These are phyloP conservation scores for Whitmania pigra DNA, from an alignment of 1,140 invertebrate genomes.

Conservation along the genomic window DNA sequence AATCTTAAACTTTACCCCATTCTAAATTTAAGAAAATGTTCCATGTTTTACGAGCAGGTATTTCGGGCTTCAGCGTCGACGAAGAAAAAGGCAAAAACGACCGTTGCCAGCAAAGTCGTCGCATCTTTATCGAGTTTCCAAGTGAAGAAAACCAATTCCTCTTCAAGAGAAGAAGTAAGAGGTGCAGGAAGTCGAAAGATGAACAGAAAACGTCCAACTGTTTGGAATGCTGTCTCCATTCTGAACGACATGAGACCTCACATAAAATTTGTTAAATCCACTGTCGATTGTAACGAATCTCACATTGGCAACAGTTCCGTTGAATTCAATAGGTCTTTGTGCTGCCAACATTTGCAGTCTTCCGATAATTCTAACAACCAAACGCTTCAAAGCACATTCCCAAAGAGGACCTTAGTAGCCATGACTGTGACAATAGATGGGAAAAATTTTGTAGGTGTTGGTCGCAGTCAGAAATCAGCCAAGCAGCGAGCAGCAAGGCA, in stretches of 20 bases:
- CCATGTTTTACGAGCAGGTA: too few species aligned
- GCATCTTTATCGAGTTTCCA: not conserved
- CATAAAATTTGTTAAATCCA: constrained; percentile 16
- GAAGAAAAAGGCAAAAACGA: not conserved
- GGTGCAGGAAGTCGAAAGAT: not conserved
- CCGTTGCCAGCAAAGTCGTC: not conserved
- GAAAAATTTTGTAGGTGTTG: constrained; percentile 6
- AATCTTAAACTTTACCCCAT: too few species aligned
- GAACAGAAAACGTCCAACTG: too few species aligned
- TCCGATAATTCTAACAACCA: not conserved
- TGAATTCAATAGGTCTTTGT: not conserved
- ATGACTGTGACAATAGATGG: constrained; percentile 18
- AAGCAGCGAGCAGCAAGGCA: constrained; percentile 14
- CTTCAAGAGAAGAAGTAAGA: not conserved
- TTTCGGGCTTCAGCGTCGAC: too few species aligned
- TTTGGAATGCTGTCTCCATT: constrained; percentile 17
- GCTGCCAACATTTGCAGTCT: too few species aligned
- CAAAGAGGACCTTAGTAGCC: not conserved
- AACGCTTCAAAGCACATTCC: not conserved
- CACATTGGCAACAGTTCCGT: not conserved
- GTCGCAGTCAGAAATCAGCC: constrained; percentile 7
- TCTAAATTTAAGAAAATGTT: too few species aligned
- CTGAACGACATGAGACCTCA: constrained; percentile 20
- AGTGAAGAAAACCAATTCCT: not conserved
- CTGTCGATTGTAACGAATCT: not conserved